phyloP scores from a whole-genome alignment of 2,888 invertebrate genomes.

The Pantelozetes paolii region DNA sequence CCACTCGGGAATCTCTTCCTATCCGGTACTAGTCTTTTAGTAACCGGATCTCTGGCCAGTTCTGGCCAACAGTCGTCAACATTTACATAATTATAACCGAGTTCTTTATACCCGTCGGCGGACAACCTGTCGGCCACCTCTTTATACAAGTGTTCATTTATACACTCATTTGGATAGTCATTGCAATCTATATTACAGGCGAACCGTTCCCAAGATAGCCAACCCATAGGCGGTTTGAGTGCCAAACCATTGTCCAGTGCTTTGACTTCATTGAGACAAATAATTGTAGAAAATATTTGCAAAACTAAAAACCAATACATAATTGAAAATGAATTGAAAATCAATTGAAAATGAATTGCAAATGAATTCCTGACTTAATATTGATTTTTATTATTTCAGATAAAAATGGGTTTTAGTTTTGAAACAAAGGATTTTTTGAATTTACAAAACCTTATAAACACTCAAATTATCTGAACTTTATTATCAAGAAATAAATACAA shows the following conservation, averaged over 20 bases:
- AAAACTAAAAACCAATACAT: neutral
- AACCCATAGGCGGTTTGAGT: constrained; percentile 79
- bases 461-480: too few relatives aligned
- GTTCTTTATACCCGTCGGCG: constrained; percentile 53
- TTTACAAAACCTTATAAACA: too few relatives aligned
- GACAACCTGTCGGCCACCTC: constrained; percentile 54
- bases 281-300: neutral
- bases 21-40: constrained; percentile 48
- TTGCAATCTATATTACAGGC: constrained; percentile 81
- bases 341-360: too few relatives aligned
- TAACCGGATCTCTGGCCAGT: constrained; percentile 49
- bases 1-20: constrained; percentile 55
- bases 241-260: constrained; percentile 68
- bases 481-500: too few relatives aligned
- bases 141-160: constrained; percentile 62
- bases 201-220: constrained; percentile 81
- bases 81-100: constrained; percentile 55
- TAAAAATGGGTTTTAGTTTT: too few relatives aligned
- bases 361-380: too few relatives aligned
- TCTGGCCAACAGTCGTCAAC: constrained; percentile 56
- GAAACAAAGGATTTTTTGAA: too few relatives aligned
- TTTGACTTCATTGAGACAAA: neutral
- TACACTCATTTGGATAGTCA: constrained; percentile 82
- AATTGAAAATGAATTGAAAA: too few relatives aligned
- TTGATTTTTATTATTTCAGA: too few relatives aligned